Conservation (phyloP, 2,888 invertebrate genomes). For the Drosophila trichaetosa region DNA sequence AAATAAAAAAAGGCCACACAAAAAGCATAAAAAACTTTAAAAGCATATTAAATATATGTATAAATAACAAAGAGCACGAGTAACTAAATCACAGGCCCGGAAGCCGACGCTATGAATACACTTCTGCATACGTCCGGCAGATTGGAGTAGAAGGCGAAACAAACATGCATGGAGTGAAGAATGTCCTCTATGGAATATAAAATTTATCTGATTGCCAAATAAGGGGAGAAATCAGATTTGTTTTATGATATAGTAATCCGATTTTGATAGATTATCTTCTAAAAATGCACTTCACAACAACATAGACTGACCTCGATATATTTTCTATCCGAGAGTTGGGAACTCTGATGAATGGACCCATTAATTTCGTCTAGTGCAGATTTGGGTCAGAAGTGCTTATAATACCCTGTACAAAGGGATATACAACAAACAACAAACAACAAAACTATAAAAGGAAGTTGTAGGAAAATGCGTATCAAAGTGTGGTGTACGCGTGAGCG, state of each 20-base stretch:
- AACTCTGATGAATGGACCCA: conserved; percentile 3
- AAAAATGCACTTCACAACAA: not conserved
- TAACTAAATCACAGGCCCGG: not conserved
- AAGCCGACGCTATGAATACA: not conserved
- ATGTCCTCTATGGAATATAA: not conserved
- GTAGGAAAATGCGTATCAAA: conserved; percentile 42
- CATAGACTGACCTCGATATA: not conserved
- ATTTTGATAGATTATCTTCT: not conserved
- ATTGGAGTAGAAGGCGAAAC: not conserved
- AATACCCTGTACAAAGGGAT: conserved; percentile 8
- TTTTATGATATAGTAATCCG: not conserved
- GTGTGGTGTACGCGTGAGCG: conserved; percentile 8
- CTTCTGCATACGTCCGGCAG: not conserved
- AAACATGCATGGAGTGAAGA: not conserved
- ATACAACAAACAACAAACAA: not conserved
- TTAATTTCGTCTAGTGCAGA: not conserved
- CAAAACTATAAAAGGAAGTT: not conserved
- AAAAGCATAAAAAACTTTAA: conserved; percentile 12
- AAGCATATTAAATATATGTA: conserved; percentile 8
- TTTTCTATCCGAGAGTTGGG: not conserved
- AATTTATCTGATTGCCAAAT: not conserved
- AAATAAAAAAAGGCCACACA: not conserved
- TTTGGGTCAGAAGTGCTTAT: not conserved
- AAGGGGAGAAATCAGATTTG: not conserved
- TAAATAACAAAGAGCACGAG: not conserved